These are phyloP conservation scores for Eulemur mongoz DNA, from an alignment of 2,797 vertebrate genomes.

Conservation along the genomic window DNA sequence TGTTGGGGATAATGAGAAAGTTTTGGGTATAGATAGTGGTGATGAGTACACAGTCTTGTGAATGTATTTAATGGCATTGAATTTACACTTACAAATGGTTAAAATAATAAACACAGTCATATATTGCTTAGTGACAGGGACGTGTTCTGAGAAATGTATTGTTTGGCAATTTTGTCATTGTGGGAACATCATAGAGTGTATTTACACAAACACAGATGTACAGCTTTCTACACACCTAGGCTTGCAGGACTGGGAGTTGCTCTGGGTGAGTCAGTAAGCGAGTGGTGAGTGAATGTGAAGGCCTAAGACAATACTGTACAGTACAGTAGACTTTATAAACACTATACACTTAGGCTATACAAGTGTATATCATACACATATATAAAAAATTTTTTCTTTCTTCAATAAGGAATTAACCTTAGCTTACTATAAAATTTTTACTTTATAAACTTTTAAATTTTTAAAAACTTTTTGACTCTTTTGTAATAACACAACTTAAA, in stretches of 20 bases:
- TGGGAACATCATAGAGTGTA: not conserved
- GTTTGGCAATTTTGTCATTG: not conserved
- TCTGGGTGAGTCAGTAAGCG: not conserved
- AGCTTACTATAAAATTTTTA: not conserved
- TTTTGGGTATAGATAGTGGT: not conserved
- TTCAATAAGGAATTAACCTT: not conserved
- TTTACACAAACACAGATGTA: not conserved
- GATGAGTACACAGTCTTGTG: not conserved
- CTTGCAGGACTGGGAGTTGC: not conserved
- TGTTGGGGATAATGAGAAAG: not conserved
- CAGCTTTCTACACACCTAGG: not conserved
- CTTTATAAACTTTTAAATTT: not conserved
- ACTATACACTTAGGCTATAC: not conserved
- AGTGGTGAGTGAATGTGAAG: not conserved
- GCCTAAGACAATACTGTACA: not conserved
- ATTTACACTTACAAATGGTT: not conserved
- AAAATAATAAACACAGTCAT: not conserved
- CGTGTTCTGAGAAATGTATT: not conserved
- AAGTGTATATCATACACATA: too few relatives aligned
- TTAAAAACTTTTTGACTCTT: not conserved
- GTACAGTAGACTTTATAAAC: not conserved
- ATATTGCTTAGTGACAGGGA: not conserved
- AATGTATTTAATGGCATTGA: not conserved
- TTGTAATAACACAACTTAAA: not conserved
- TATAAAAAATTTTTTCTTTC: not conserved